These are phyloP conservation scores for Dasysyrphus tricinctus DNA, from an alignment of 2,888 invertebrate species.

Conservation along the genomic window DNA sequence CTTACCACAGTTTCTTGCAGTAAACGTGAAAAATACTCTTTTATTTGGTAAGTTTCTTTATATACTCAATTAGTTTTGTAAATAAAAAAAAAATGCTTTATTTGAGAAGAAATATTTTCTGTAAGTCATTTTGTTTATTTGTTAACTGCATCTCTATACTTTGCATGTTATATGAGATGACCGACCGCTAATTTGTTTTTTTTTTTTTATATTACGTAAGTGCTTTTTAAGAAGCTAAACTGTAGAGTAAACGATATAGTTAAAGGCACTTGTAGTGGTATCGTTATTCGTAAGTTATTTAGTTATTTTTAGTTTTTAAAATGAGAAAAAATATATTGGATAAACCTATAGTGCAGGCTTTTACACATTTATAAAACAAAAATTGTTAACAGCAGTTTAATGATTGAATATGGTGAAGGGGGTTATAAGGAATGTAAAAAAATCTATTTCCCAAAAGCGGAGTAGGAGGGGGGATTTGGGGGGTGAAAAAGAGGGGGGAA, in stretches of 20 bases:
- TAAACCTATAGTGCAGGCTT: too few relatives aligned
- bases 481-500: too few relatives aligned
- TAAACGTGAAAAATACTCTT: conserved; percentile 91
- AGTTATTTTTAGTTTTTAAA: not conserved
- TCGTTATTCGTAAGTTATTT: not conserved
- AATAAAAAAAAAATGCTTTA: too few relatives aligned
- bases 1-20: conserved; percentile 90
- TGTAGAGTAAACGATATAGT: not conserved
- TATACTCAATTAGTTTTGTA: too few relatives aligned
- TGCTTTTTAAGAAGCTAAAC: conserved; percentile 5
- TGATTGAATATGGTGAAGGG: too few relatives aligned
- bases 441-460: too few relatives aligned
- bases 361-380: too few relatives aligned
- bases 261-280: conserved; percentile 3
- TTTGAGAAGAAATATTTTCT: not conserved
- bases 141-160: not conserved
- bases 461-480: too few relatives aligned
- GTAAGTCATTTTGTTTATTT: not conserved
- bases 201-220: conserved; percentile 10
- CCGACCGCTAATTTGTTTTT: conserved; percentile 20
- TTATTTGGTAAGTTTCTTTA: conserved; percentile 85
- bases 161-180: conserved; percentile 9
- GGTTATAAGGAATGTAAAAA: too few relatives aligned
- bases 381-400: too few relatives aligned
- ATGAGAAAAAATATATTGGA: too few relatives aligned